Evolutionary conservation across 2,888 invertebrate genomes (phyloP).

Genomic region (Troides aeacus): DNA sequence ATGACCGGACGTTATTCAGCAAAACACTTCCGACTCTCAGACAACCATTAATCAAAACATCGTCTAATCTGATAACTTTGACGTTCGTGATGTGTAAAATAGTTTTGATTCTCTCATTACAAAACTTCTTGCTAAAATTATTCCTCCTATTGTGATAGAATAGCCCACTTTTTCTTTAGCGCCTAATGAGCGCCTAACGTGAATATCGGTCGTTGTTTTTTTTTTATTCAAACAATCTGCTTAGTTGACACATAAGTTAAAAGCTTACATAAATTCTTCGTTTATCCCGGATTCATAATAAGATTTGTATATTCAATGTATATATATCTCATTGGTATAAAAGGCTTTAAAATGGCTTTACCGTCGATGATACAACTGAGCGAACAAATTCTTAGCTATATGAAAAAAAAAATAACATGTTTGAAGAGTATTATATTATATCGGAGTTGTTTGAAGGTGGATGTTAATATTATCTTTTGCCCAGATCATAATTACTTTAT

Average conservation of each 20-base stretch:
- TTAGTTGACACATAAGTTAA: not conserved
- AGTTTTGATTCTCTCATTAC: not conserved
- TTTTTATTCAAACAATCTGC: not conserved
- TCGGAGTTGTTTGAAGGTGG: no score
- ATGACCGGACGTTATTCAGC: constrained; percentile 69
- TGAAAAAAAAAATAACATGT: no score
- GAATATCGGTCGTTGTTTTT: not conserved
- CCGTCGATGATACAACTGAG: no score
- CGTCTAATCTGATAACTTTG: constrained; percentile 31
- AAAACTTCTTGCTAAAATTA: not conserved
- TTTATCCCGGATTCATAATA: not conserved
- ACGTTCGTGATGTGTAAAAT: constrained; percentile 1
- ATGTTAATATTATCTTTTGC: no score
- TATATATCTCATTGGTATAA: no score
- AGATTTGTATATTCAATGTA: not conserved
- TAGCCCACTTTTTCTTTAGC: not conserved
- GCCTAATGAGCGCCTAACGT: not conserved
- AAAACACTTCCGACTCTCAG: constrained; percentile 40
- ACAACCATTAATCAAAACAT: constrained; percentile 51
- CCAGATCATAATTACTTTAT: no score
- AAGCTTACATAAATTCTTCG: not conserved
- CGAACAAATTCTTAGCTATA: no score
- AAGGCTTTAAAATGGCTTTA: no score
- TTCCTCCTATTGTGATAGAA: not conserved
- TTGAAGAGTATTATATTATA: no score